Conservation (phyloP, 2,888 invertebrate species). For the Bruchidius siliquastri region DNA sequence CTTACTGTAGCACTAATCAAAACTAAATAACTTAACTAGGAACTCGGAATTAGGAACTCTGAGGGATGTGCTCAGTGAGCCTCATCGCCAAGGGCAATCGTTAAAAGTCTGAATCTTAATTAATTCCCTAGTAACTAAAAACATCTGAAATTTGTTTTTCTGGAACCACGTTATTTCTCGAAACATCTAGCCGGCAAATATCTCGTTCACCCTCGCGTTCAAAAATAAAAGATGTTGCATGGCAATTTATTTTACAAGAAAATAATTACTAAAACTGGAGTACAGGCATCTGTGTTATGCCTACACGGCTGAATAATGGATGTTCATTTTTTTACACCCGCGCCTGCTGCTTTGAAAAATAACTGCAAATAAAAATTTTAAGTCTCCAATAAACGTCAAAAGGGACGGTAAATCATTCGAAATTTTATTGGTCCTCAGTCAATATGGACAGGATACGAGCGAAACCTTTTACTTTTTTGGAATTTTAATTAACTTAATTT, state of each 20-base stretch:
- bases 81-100: too few relatives aligned
- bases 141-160: neutral
- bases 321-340: constrained; percentile 22
- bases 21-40: too few relatives aligned
- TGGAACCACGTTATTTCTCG: neutral
- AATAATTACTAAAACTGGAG: constrained; percentile 7
- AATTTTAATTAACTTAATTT: constrained; percentile 10
- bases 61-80: too few relatives aligned
- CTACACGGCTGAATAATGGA: constrained; percentile 12
- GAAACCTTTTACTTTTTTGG: constrained; percentile 22
- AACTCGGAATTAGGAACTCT: too few relatives aligned
- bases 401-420: constrained; percentile 29
- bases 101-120: too few relatives aligned
- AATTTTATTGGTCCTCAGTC: constrained; percentile 25
- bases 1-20: too few relatives aligned
- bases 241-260: neutral
- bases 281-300: constrained; percentile 9
- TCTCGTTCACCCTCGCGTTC: neutral
- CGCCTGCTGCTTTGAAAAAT: constrained; percentile 23
- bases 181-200: neutral
- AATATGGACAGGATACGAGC: constrained; percentile 22
- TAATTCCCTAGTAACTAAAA: too few relatives aligned
- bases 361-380: constrained; percentile 32
- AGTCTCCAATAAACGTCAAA: constrained; percentile 32
- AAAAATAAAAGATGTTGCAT: neutral